Conservation (phyloP, 2,113 vertebrate genomes). For the Sinocyclocheilus anophthalmus region DNA sequence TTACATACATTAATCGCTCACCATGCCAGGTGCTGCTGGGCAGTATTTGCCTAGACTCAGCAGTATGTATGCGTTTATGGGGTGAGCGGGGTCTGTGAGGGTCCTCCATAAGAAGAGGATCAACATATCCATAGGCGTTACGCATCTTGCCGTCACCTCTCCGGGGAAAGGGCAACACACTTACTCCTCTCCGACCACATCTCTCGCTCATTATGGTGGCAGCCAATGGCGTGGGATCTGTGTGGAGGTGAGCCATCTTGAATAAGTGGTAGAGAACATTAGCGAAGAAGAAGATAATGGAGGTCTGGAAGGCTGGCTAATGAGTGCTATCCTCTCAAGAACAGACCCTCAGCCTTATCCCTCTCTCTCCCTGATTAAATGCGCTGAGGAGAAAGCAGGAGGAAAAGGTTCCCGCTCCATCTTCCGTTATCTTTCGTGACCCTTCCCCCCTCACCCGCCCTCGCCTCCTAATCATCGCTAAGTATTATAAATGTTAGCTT, state of each 20-base stretch:
- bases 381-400: slow-evolving; percentile 29
- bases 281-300: slow-evolving; percentile 86
- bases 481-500: slow-evolving; percentile 92
- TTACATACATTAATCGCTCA: slow-evolving; percentile 47
- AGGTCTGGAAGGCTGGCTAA: slow-evolving; percentile 81
- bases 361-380: slow-evolving; percentile 38
- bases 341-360: slow-evolving; percentile 45
- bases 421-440: slow-evolving; percentile 26
- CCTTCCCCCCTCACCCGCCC: slow-evolving; percentile 68
- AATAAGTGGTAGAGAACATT: slow-evolving; percentile 79
- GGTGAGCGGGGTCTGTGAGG: slow-evolving; percentile 23
- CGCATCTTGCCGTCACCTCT: slow-evolving; percentile 23
- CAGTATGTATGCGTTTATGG: slow-evolving; percentile 72
- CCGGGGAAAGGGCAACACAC: slow-evolving; percentile 32
- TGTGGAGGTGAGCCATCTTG: slow-evolving; percentile 83
- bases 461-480: slow-evolving; percentile 85
- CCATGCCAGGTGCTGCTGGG: slow-evolving; percentile 41
- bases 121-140: slow-evolving; percentile 42
- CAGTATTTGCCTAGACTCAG: slow-evolving; percentile 37
- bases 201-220: slow-evolving; percentile 72
- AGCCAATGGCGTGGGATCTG: slow-evolving; percentile 82
- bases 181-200: slow-evolving; percentile 10
- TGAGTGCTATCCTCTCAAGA: slow-evolving; percentile 74
- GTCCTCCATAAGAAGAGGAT: slow-evolving; percentile 38
- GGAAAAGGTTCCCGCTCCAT: slow-evolving; percentile 23